These are phyloP conservation scores for Drosophila lacicola DNA, from an alignment of 2,888 invertebrate genomes.

Conservation along the genomic window DNA sequence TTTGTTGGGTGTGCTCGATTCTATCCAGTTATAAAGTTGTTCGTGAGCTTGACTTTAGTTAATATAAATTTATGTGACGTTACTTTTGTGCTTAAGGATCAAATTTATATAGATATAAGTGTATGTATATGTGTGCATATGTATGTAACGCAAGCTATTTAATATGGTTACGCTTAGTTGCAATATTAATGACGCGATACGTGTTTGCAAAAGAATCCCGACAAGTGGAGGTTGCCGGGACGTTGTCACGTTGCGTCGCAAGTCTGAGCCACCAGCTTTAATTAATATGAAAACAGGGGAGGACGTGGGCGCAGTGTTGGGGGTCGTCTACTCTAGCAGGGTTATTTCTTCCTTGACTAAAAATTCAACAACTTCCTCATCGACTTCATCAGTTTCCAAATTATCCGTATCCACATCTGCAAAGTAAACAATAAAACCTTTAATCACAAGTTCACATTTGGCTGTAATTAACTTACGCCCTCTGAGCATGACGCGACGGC, in stretches of 20 bases:
- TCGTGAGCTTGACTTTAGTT: slow-evolving; percentile 42
- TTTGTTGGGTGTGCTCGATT: slow-evolving; percentile 30
- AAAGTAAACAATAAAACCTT: slow-evolving; percentile 38
- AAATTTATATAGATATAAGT: slow-evolving; percentile 36
- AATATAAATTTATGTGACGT: slow-evolving; percentile 20
- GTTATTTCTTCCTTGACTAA: slow-evolving; percentile 98
- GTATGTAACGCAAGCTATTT: slow-evolving; percentile 57
- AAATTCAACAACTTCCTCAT: slow-evolving; percentile 98
- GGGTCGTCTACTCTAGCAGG: slow-evolving; percentile 88
- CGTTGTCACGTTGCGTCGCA: slow-evolving; percentile 38
- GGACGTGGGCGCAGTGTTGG: slow-evolving; percentile 29
- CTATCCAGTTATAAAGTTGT: slow-evolving; percentile 37
- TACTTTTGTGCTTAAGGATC: slow-evolving; percentile 51
- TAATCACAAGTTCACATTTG: neutral
- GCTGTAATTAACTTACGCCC: slow-evolving; percentile 88
- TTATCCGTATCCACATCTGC: slow-evolving; percentile 97
- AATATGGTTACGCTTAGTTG: slow-evolving; percentile 40
- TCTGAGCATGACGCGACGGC: slow-evolving; percentile 93
- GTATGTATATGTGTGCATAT: slow-evolving; percentile 35
- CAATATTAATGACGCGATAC: slow-evolving; percentile 42
- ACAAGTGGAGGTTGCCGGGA: slow-evolving; percentile 15
- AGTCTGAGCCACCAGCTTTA: slow-evolving; percentile 59
- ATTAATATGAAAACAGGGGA: slow-evolving; percentile 19
- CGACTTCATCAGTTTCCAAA: slow-evolving; percentile 94
- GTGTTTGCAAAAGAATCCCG: slow-evolving; percentile 23